phyloP scores from a whole-genome alignment of 1,140 invertebrate genomes.

The Bombyx mandarina region DNA sequence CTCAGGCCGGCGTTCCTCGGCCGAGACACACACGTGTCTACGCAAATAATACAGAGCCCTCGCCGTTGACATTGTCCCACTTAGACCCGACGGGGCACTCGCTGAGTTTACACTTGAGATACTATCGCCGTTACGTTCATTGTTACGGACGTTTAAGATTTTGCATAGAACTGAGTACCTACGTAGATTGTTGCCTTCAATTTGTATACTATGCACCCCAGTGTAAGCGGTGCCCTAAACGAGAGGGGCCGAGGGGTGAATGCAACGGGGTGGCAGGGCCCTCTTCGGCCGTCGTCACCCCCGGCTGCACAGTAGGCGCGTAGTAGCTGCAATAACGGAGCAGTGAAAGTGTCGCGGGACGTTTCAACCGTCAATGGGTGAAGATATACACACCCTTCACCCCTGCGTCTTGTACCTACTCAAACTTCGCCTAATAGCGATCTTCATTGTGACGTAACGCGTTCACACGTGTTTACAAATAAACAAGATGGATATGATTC shows the following conservation, averaged over 20 bases:
- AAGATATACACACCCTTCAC: constrained; percentile 58
- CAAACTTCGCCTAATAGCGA: constrained; percentile 62
- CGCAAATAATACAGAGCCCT: constrained; percentile 65
- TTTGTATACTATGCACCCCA: constrained; percentile 49
- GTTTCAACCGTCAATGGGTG: constrained; percentile 68
- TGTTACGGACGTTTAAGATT: constrained; percentile 16
- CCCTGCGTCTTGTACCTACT: constrained; percentile 47
- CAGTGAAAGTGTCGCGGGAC: constrained; percentile 67
- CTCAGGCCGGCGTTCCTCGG: constrained; percentile 36
- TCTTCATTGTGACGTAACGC: constrained; percentile 31
- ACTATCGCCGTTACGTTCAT: constrained; percentile 46
- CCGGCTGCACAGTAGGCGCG: constrained; percentile 53
- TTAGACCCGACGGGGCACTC: constrained; percentile 31
- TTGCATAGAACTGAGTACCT: neutral
- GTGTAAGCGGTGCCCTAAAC: constrained; percentile 40
- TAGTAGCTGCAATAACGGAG: constrained; percentile 68
- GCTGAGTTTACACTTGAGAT: constrained; percentile 53
- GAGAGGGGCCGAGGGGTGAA: constrained; percentile 45
- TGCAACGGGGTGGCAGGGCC: constrained; percentile 52
- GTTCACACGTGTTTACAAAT: constrained; percentile 10
- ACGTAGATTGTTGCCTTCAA: constrained; percentile 22
- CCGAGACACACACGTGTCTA: constrained; percentile 44
- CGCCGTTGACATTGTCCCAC: constrained; percentile 63
- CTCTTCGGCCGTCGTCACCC: constrained; percentile 22
- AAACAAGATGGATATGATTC: too few relatives aligned